Percentiles rank a stretch among this genome's conserved stretches.
phyloP scores from a whole-genome alignment of 2,113 vertebrate genomes.

The Cynocephalus volans region DNA sequence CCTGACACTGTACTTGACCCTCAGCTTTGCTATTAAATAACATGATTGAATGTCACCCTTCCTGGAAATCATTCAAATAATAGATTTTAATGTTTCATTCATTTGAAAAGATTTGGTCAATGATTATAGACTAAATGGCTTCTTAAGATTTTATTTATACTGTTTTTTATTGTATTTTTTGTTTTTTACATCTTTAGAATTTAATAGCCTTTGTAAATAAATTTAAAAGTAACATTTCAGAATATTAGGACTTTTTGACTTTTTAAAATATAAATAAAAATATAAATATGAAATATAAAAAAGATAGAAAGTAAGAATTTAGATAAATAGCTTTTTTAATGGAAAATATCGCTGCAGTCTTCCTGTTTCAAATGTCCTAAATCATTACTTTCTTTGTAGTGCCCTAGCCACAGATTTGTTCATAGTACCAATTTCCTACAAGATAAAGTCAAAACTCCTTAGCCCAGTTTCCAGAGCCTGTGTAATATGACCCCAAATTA shows the following conservation, averaged over 20 bases:
- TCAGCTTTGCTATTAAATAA: neutral
- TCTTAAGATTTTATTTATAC: constrained; percentile 29
- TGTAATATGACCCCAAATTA: neutral
- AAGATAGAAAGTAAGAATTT: constrained; percentile 26
- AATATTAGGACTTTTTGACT: neutral
- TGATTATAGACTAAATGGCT: neutral
- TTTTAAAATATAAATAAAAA: constrained; percentile 15
- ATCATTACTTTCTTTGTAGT: neutral
- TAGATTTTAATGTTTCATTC: constrained; percentile 9
- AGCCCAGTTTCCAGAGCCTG: neutral
- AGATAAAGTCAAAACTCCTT: neutral
- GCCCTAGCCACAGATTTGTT: neutral
- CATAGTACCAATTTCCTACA: neutral
- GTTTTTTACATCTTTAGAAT: constrained; percentile 2
- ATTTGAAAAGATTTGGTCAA: constrained; percentile 35
- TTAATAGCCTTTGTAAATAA: neutral
- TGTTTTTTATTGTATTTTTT: neutral
- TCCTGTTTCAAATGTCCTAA: constrained; percentile 19
- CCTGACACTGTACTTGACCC: neutral
- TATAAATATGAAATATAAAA: neutral
- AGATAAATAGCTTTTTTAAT: neutral
- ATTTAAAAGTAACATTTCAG: constrained; percentile 51
- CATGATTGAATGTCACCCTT: neutral
- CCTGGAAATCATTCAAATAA: neutral
- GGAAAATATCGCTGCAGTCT: neutral